These are phyloP conservation scores for Gibbula magus DNA, from an alignment of 2,888 invertebrate genomes.

Conservation along the genomic window DNA sequence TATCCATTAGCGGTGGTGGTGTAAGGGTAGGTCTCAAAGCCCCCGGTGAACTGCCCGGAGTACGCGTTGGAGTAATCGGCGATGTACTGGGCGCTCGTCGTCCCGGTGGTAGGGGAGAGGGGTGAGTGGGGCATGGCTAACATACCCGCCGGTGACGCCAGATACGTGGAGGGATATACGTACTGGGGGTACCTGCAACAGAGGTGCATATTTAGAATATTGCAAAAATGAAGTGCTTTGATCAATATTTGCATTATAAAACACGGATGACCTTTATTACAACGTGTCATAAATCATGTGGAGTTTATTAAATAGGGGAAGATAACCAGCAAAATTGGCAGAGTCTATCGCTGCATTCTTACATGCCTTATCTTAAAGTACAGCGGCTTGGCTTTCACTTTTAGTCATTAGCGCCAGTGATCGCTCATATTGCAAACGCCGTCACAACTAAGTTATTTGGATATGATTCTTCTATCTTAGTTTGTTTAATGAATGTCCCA, in stretches of 20 bases:
- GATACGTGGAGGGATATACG: conserved; percentile 63
- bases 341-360: neutral
- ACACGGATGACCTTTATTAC: no score
- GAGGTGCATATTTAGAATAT: neutral
- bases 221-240: no score
- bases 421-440: no score
- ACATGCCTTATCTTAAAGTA: conserved; percentile 1
- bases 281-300: no score
- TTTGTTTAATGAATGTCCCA: neutral
- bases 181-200: conserved; percentile 53
- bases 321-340: conserved; percentile 4
- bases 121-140: conserved; percentile 57
- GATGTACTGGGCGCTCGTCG: conserved; percentile 55
- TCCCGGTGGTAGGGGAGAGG: conserved; percentile 52
- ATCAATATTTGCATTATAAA: no score
- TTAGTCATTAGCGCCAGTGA: no score
- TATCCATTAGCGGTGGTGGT: conserved; percentile 55
- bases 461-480: neutral
- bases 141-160: conserved; percentile 54
- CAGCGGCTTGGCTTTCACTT: neutral
- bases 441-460: no score
- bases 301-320: neutral
- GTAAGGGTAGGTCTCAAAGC: conserved; percentile 63
- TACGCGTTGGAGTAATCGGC: conserved; percentile 61
- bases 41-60: conserved; percentile 49